Conservation (phyloP, 2,113 vertebrate species). For the Synodontis membranacea region DNA sequence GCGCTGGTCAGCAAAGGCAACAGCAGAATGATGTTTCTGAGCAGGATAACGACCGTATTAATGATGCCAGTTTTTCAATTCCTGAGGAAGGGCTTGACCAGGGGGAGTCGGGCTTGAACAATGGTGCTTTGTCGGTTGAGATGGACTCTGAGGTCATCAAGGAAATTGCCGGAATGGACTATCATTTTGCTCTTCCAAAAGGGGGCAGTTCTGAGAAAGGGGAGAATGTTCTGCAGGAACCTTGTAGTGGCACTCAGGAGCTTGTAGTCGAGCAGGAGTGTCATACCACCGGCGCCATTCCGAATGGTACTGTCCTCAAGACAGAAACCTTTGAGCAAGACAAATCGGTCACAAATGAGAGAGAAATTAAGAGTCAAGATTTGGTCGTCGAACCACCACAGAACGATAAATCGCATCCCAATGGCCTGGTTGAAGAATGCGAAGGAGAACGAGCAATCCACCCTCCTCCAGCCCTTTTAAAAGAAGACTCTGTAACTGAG, state of each 20-base stretch:
- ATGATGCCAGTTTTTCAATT: constrained; percentile 59
- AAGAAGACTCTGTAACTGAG: constrained; percentile 97
- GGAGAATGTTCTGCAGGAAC: constrained; percentile 30
- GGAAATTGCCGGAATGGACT: constrained; percentile 26
- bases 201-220: constrained; percentile 9
- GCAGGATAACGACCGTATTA: constrained; percentile 23
- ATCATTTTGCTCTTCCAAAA: constrained; percentile 18
- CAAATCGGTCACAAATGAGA: constrained; percentile 14
- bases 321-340: constrained; percentile 43
- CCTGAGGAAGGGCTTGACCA: constrained; percentile 9
- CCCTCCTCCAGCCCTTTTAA: constrained; percentile 81
- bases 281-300: constrained; percentile 30
- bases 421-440: constrained; percentile 59
- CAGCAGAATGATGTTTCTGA: constrained; percentile 42
- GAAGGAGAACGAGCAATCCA: constrained; percentile 29
- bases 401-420: constrained; percentile 55
- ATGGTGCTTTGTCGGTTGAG: constrained; percentile 26
- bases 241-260: background rate
- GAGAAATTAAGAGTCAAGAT: background rate
- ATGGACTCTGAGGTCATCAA: constrained; percentile 1
- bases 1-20: constrained; percentile 4
- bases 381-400: background rate
- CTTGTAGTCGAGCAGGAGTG: constrained; percentile 41
- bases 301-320: constrained; percentile 43
- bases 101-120: constrained; percentile 11